Evolutionary conservation across 2,888 invertebrate species (phyloP).

Genomic region (Leptopterna dolabrata): DNA sequence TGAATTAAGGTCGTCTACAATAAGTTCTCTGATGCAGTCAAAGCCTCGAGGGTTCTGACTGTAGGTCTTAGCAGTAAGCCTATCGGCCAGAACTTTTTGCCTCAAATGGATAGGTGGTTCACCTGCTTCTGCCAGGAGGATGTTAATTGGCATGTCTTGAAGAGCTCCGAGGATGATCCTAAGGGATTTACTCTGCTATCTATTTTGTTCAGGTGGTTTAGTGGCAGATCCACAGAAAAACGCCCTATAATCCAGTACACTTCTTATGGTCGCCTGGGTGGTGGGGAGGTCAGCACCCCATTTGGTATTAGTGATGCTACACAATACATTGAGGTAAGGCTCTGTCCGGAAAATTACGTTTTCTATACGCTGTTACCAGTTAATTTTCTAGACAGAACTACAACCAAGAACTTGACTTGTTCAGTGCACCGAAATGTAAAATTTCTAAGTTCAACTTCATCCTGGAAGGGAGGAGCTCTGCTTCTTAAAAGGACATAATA

Average conservation of each 20-base stretch:
- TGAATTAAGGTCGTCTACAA: not conserved
- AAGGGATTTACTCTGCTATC: not conserved
- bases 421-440: not conserved
- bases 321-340: not conserved
- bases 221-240: not conserved
- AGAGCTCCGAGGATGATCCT: not conserved
- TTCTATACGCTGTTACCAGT: not conserved
- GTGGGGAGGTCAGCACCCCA: slow-evolving; percentile 5
- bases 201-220: not conserved
- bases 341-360: not conserved
- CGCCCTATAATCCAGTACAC: not conserved
- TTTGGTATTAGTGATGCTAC: slow-evolving; percentile 66
- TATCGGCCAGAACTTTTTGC: not conserved
- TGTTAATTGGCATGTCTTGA: not conserved
- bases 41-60: not conserved
- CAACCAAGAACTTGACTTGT: not conserved
- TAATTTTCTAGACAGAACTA: not conserved
- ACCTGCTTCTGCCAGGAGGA: not conserved
- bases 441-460: not conserved
- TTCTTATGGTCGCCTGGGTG: not conserved
- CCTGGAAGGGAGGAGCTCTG: not conserved
- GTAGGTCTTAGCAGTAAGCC: not conserved
- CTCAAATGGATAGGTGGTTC: not conserved
- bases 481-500: not conserved
- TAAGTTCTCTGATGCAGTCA: not conserved